phyloP scores from a whole-genome alignment of 2,888 invertebrate genomes.

The Diploptera punctata region DNA sequence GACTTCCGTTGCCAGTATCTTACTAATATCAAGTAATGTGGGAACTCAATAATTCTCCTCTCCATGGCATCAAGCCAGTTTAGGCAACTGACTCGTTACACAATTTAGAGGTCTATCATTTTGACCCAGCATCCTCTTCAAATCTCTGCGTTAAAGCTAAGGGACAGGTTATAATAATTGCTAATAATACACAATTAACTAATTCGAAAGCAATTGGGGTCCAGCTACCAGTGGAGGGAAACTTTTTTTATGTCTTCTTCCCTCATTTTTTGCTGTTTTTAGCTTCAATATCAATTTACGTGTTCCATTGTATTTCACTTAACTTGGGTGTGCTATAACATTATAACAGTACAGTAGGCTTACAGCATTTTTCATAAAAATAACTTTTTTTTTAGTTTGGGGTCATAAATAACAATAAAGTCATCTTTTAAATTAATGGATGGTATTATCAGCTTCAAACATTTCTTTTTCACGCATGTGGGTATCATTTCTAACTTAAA shows the following conservation, averaged over 20 bases:
- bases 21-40: neutral
- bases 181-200: slow-evolving; percentile 37
- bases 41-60: neutral
- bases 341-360: no score
- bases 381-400: no score
- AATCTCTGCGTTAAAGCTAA: neutral
- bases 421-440: no score
- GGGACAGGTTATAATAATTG: slow-evolving; percentile 34
- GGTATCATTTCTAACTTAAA: no score
- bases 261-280: slow-evolving; percentile 30
- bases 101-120: slow-evolving; percentile 29
- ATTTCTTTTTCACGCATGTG: no score
- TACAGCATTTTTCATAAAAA: no score
- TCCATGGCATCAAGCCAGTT: neutral
- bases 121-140: slow-evolving; percentile 28
- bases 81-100: neutral
- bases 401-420: no score
- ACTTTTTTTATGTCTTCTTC: slow-evolving; percentile 1
- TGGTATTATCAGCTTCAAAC: no score
- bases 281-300: no score
- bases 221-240: slow-evolving; percentile 16
- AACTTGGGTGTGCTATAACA: no score
- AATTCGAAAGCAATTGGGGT: slow-evolving; percentile 34
- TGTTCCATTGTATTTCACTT: no score
- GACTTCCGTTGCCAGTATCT: neutral